Percentiles rank a stretch among this genome's conserved stretches.
Conservation (phyloP, 2,797 vertebrate species). For the Amniataba percoides region DNA sequence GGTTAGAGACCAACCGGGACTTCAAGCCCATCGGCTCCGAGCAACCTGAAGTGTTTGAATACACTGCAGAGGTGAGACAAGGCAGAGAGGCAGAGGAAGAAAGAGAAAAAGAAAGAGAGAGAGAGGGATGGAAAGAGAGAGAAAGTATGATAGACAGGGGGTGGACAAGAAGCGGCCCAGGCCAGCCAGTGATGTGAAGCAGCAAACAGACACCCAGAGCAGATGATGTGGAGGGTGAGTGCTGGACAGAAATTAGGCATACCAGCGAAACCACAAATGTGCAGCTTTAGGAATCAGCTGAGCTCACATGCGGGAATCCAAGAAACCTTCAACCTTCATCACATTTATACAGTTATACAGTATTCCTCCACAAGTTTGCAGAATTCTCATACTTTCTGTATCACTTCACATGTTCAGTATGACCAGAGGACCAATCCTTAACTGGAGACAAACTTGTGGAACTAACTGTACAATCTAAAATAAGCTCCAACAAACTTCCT, state of each 20-base stretch:
- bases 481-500: conserved; percentile 4
- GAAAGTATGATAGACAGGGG: conserved; percentile 62
- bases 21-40: conserved; percentile 95
- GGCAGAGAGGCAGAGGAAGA: conserved; percentile 34
- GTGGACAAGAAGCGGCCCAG: conserved; percentile 56
- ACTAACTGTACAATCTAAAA: neutral
- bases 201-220: conserved; percentile 17
- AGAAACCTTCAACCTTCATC: too few species aligned
- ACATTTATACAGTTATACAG: too few species aligned
- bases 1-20: conserved; percentile 87
- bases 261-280: neutral
- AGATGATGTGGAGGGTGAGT: conserved; percentile 1
- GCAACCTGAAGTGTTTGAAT: conserved; percentile 94
- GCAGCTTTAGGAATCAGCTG: neutral
- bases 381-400: neutral
- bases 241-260: neutral
- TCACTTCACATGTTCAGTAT: neutral
- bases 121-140: conserved; percentile 55
- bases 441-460: conserved; percentile 22
- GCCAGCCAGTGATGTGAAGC: conserved; percentile 51
- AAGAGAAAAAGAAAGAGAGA: conserved; percentile 30
- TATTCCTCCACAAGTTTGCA: conserved; percentile 3
- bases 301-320: neutral
- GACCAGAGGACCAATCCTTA: neutral
- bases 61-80: conserved; percentile 81